Evolutionary conservation across 2,888 invertebrate species (phyloP).

Genomic region (Cantharis nigra): DNA sequence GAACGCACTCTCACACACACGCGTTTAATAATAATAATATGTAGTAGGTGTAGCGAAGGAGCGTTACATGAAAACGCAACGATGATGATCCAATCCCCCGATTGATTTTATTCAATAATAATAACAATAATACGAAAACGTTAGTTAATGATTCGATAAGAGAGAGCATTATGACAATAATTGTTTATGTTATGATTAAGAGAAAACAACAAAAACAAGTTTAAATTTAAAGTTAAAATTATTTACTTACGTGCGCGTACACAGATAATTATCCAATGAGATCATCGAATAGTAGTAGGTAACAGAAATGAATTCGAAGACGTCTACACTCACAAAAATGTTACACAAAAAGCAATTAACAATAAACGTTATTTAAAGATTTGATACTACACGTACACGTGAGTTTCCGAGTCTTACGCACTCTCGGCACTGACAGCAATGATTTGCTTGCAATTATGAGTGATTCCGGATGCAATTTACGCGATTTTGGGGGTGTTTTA

Average conservation of each 20-base stretch:
- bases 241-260: constrained; percentile 36
- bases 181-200: neutral
- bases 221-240: neutral
- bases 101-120: neutral
- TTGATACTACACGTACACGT: constrained; percentile 47
- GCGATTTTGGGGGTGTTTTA: constrained; percentile 51
- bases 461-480: constrained; percentile 38
- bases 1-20: neutral
- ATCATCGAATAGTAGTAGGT: constrained; percentile 35
- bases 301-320: constrained; percentile 36
- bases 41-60: neutral
- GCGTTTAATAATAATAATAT: neutral
- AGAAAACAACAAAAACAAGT: constrained; percentile 4
- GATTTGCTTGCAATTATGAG: constrained; percentile 42
- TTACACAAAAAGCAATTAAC: constrained; percentile 49
- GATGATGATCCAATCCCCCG: neutral
- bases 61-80: neutral
- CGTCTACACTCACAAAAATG: constrained; percentile 49
- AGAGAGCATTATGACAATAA: neutral
- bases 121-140: neutral
- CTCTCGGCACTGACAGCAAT: constrained; percentile 43
- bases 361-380: constrained; percentile 35
- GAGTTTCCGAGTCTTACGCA: constrained; percentile 45
- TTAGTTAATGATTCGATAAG: neutral
- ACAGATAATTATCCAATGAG: constrained; percentile 37